A percentile compares a stretch with the other conserved stretches of the same genome.
These are phyloP conservation scores for Ptychodera flava DNA, from an alignment of 35 echinoderm and acorn worm genomes.

Conservation along the genomic window DNA sequence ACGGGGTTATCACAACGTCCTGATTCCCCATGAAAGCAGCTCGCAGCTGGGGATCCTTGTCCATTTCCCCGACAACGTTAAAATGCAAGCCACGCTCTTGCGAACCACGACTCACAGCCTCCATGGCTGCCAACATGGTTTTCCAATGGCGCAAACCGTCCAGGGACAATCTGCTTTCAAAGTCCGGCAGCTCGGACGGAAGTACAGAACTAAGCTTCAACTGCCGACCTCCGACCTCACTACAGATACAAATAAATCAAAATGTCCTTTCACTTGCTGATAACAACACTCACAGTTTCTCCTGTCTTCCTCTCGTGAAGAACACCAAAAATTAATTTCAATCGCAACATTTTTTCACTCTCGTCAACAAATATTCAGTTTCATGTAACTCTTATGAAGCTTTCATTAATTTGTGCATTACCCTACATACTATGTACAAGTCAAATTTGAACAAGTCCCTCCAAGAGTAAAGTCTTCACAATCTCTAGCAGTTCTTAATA, in stretches of 20 bases:
- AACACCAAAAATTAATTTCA: too few relatives aligned
- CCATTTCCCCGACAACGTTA: background rate
- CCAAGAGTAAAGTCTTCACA: too few relatives aligned
- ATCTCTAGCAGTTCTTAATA: background rate
- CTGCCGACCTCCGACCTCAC: constrained; percentile 29
- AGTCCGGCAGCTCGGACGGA: constrained; percentile 35
- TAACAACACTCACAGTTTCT: too few relatives aligned
- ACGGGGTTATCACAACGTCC: constrained; percentile 49
- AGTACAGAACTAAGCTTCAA: constrained; percentile 29
- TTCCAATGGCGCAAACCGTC: constrained; percentile 62
- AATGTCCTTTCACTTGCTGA: background rate
- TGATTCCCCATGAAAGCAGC: constrained; percentile 23
- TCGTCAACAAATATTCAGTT: too few relatives aligned
- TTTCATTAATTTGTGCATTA: constrained; percentile 2
- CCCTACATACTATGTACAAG: background rate
- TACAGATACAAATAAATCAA: constrained; percentile 15
- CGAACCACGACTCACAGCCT: background rate
- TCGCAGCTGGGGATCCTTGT: constrained; percentile 12
- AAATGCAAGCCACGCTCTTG: background rate
- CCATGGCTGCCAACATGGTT: constrained; percentile 17
- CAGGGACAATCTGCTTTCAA: constrained; percentile 21
- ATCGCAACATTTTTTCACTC: too few relatives aligned
- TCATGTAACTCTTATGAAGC: too few relatives aligned
- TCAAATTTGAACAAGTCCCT: too few relatives aligned
- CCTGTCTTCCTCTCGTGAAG: too few relatives aligned